These are phyloP conservation scores for Streptopelia turtur DNA, from an alignment of 2,797 vertebrate genomes.

Conservation along the genomic window DNA sequence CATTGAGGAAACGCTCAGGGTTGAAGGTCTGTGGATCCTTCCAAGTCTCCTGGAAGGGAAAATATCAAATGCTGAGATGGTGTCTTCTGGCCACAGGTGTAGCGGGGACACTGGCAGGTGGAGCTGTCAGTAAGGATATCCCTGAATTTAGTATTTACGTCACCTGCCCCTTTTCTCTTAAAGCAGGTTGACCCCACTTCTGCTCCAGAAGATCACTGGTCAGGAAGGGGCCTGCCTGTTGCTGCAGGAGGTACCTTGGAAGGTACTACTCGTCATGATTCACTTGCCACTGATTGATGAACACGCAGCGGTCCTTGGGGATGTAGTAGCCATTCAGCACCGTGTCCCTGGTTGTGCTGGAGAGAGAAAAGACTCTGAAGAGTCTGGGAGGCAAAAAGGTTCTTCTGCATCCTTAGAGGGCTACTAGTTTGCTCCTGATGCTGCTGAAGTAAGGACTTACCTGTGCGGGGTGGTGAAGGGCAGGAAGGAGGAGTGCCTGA, in stretches of 20 bases:
- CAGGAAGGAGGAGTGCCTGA: slow-evolving; percentile 88
- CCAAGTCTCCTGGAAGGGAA: slow-evolving; percentile 82
- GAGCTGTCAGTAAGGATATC: not conserved
- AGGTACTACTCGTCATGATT: slow-evolving; percentile 88
- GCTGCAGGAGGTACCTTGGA: not conserved
- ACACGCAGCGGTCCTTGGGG: slow-evolving; percentile 87
- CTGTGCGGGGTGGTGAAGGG: slow-evolving; percentile 94
- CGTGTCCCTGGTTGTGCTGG: slow-evolving; percentile 86
- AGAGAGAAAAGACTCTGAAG: not conserved
- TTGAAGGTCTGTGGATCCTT: slow-evolving; percentile 84
- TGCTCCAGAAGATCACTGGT: not conserved
- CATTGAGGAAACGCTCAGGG: slow-evolving; percentile 87
- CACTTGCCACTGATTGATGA: slow-evolving; percentile 94
- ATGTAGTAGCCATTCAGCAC: slow-evolving; percentile 87
- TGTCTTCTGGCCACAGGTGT: not conserved
- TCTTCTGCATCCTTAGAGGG: not conserved
- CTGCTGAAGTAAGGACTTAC: slow-evolving; percentile 59
- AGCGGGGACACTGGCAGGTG: not conserved
- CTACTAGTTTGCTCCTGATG: not conserved
- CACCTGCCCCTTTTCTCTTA: not conserved
- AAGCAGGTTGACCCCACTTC: not conserved
- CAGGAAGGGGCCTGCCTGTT: not conserved
- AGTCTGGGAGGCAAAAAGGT: not conserved
- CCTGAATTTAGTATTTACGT: not conserved
- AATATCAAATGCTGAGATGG: not conserved